Evolutionary conservation across 2,113 vertebrate genomes (phyloP).

Genomic region (Baryphthengus martii): DNA sequence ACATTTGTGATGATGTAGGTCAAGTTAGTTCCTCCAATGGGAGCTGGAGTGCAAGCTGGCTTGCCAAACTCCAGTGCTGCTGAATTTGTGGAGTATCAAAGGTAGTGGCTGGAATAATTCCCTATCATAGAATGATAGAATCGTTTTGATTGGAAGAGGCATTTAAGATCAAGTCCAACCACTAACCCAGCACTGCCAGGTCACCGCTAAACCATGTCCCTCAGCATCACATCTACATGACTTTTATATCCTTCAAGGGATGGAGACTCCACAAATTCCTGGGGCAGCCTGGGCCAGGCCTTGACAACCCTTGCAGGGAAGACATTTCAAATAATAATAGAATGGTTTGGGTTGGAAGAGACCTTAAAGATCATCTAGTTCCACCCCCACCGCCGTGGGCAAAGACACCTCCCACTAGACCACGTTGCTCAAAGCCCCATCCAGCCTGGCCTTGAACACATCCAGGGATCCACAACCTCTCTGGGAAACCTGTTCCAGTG

Average conservation of each 20-base stretch:
- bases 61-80: background rate
- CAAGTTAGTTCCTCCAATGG: background rate
- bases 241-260: background rate
- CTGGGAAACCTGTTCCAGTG: too few relatives aligned
- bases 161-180: too few relatives aligned
- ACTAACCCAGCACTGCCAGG: background rate
- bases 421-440: too few relatives aligned
- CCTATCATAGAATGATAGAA: background rate
- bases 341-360: too few relatives aligned
- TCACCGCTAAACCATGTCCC: background rate
- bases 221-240: background rate
- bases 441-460: too few relatives aligned
- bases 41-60: background rate
- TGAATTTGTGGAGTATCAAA: background rate
- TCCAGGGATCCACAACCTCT: too few relatives aligned
- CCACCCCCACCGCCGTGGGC: too few relatives aligned
- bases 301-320: background rate
- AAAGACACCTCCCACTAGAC: too few relatives aligned
- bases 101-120: background rate
- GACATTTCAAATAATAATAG: too few relatives aligned
- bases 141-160: background rate
- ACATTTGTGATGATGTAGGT: background rate
- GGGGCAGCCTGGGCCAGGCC: background rate
- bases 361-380: too few relatives aligned
- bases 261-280: too few relatives aligned